Base-by-base conservation (phyloP, 2,113 vertebrate genomes). In the Craseonycteris thonglongyai region DNA sequence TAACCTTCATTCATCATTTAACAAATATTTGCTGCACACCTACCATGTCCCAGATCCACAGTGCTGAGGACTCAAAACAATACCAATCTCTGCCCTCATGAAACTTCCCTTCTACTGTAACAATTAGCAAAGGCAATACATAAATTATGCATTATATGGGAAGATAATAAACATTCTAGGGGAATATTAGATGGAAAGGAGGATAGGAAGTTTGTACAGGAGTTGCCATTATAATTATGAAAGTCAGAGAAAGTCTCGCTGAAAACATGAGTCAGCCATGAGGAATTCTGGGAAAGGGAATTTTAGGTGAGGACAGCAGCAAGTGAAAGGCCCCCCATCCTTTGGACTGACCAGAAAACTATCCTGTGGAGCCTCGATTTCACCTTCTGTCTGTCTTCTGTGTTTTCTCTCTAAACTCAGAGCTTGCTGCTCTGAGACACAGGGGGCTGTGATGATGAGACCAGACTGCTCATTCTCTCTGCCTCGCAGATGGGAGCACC, bases 401-500 rank as follows among this genome's bases (percentile, higher is more conserved):
- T 81, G 6, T 91, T 92, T 95, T 51, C 65, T 90, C 15, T 45
- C 61, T 47, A 68, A 63, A 33, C 78, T 92, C 59, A 18, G 74
- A 91, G 76, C 69, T 90, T 11, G 21, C 19, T 10, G 15, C 71
- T 93, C 38, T 5, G 82, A 95, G 89, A 80, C 93, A 63, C 59
- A 6, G 21, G 7, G 49, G 92, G 45, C 90, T 79, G 84, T 95
- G 68, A 93, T 93, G 92, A 95, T 92, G 93, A 95, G 95, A 79
- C 78, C n/a, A 59, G 88, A 88, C 88, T 72, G 78, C 19, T 95
- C 72, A 18, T 96, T 93, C 94, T 81, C 72, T 82, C 84, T 90
- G 82, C 45, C 71, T 26, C 5, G 61, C 93, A 92, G 88, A 92
- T 65, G 71, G 88, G 51, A 79, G 22, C 61, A 68, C 93, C 92